These are phyloP conservation scores for Myiotriccus ornatus DNA, from an alignment of 2,797 vertebrate species.

Conservation along the genomic window DNA sequence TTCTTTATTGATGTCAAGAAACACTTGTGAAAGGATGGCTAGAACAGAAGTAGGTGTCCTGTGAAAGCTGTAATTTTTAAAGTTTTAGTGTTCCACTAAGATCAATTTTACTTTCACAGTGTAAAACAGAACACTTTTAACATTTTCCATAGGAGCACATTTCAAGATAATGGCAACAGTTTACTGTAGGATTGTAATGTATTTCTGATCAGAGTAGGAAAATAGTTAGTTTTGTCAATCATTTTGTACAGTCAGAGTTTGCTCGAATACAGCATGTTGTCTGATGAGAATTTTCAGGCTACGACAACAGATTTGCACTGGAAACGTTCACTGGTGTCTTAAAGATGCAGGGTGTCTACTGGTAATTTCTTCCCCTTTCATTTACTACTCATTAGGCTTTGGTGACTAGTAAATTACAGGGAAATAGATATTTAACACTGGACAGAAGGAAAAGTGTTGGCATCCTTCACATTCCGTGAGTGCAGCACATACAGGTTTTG, in stretches of 20 bases:
- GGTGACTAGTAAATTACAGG: background rate
- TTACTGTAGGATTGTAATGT: background rate
- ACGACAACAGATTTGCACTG: background rate
- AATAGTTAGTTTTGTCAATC: background rate
- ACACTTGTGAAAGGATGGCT: background rate
- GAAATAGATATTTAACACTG: background rate
- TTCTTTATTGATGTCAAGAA: background rate
- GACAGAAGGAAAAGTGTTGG: background rate
- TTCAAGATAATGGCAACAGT: background rate
- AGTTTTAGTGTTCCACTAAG: background rate
- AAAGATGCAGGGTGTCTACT: background rate
- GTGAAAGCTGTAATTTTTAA: background rate
- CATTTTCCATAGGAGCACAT: background rate
- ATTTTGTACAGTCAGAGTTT: background rate
- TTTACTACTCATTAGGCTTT: background rate
- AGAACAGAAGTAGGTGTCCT: background rate
- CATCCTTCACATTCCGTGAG: background rate
- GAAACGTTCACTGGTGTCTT: background rate
- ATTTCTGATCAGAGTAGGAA: background rate
- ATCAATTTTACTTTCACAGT: background rate
- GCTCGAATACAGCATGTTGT: background rate
- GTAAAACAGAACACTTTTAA: background rate
- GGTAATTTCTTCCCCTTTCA: background rate
- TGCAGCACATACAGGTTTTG: background rate
- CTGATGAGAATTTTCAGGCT: background rate